A percentile compares a stretch with the other conserved stretches of the same genome.
Conservation (phyloP, 2,113 vertebrate species). For the Crocuta crocuta region DNA sequence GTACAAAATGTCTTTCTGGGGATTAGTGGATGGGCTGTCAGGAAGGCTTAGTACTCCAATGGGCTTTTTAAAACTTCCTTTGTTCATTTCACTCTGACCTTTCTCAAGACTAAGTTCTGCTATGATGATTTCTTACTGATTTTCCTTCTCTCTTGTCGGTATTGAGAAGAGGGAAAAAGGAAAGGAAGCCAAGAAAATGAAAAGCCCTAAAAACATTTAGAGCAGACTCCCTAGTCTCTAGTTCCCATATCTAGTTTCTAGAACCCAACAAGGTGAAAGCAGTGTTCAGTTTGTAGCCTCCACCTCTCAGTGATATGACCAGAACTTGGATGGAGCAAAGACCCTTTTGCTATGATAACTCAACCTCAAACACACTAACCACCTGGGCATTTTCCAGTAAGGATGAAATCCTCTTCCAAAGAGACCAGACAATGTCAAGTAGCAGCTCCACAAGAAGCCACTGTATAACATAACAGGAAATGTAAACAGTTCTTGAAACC, state of each 20-base stretch:
- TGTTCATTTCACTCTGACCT: not conserved
- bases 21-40: not conserved
- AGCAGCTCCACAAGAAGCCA: not conserved
- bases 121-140: not conserved
- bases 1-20: conserved; percentile 32
- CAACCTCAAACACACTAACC: not conserved
- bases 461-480: not conserved
- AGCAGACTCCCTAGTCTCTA: not conserved
- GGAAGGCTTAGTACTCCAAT: not conserved
- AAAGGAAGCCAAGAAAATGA: not conserved
- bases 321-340: not conserved
- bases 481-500: not conserved
- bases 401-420: not conserved
- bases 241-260: not conserved
- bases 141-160: not conserved
- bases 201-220: not conserved
- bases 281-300: not conserved
- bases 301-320: not conserved
- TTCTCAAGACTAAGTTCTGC: not conserved
- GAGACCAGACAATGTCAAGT: not conserved
- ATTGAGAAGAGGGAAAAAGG: not conserved
- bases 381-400: not conserved
- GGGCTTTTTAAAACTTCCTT: not conserved
- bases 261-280: not conserved
- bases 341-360: not conserved